Evolutionary conservation across 37 sponge, comb jelly and placozoan genomes (phyloP).

Genomic region (Agelas oroides): DNA sequence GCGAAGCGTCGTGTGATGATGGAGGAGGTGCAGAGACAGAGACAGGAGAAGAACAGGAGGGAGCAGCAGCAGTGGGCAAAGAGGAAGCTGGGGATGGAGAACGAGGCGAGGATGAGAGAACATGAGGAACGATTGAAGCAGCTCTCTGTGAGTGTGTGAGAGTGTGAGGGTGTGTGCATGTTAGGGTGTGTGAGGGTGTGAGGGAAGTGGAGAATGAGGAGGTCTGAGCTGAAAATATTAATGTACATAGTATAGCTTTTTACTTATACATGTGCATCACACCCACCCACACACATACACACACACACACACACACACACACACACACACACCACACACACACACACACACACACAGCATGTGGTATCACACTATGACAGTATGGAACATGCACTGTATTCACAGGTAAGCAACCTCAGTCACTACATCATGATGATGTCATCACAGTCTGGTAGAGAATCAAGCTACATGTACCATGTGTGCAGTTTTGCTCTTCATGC

Average conservation of each 20-base stretch:
- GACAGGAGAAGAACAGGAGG: constrained; percentile 39
- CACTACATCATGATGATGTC: no score
- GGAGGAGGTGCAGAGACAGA: constrained; percentile 28
- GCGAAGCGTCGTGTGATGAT: constrained; percentile 16
- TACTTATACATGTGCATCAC: no score
- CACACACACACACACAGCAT: constrained; percentile 22
- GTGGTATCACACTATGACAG: constrained; percentile 55
- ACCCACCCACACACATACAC: not conserved
- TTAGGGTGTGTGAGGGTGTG: constrained; percentile 7
- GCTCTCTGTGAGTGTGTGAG: constrained; percentile 60
- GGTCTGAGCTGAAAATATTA: no score
- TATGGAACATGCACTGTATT: constrained; percentile 62
- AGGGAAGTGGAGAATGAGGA: not conserved
- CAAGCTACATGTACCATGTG: no score
- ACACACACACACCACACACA: not conserved
- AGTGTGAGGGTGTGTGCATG: constrained; percentile 19
- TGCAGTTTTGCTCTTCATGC: no score
- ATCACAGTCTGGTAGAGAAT: no score
- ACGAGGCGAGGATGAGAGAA: constrained; percentile 32
- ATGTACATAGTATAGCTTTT: no score
- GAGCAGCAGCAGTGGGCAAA: constrained; percentile 54
- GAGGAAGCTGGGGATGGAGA: constrained; percentile 33
- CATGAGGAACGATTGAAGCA: constrained; percentile 63
- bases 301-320: constrained; percentile 1
- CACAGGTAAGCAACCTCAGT: not conserved